phyloP scores from a whole-genome alignment of 2,888 invertebrate species.

The Heteromyza rotundicornis region DNA sequence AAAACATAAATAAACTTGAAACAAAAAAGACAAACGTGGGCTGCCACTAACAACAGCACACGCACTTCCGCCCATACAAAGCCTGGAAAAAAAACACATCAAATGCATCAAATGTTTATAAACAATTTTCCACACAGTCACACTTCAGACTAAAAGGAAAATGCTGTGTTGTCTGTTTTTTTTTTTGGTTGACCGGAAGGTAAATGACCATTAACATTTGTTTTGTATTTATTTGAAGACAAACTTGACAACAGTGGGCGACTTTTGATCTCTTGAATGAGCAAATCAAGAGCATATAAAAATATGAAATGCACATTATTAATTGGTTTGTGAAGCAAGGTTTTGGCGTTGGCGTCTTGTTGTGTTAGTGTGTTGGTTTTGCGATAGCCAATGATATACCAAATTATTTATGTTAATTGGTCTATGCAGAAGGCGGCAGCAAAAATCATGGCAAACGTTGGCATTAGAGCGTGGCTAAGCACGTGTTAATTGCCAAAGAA shows the following conservation, averaged over 20 bases:
- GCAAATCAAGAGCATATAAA: neutral
- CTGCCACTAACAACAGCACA: constrained; percentile 7
- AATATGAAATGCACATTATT: neutral
- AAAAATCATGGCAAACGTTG: too few relatives aligned
- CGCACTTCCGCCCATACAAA: constrained; percentile 32
- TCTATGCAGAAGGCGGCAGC: too few relatives aligned
- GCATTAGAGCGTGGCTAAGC: neutral
- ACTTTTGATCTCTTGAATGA: neutral
- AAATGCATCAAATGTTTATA: neutral
- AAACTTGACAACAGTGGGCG: constrained; percentile 8
- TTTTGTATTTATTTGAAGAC: neutral
- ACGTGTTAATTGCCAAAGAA: neutral
- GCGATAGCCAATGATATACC: too few relatives aligned
- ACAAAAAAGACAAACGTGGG: too few relatives aligned
- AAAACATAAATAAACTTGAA: neutral
- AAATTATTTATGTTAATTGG: too few relatives aligned
- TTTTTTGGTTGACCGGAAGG: constrained; percentile 25
- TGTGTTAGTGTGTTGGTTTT: too few relatives aligned
- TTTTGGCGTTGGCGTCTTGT: neutral
- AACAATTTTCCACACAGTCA: constrained; percentile 9
- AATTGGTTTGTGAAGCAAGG: neutral
- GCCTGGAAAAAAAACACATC: constrained; percentile 1
- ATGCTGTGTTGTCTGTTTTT: neutral
- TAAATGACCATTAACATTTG: constrained; percentile 27
- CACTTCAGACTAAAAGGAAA: neutral